Evolutionary conservation across 2,797 vertebrate genomes (phyloP).

Genomic region (Nannoperca australis): DNA sequence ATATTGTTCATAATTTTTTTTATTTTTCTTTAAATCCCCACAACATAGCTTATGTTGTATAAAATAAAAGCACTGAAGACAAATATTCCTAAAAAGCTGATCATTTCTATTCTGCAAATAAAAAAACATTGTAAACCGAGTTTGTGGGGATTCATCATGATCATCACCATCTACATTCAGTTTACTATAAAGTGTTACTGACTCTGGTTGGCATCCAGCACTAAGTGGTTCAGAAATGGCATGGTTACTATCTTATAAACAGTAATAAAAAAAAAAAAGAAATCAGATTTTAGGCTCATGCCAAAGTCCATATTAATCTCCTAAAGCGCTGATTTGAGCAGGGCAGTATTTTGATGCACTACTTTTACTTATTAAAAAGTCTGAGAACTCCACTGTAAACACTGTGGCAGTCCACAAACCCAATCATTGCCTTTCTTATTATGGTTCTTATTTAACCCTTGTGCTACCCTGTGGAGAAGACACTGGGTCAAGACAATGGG

Average conservation of each 20-base stretch:
- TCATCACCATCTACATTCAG: not conserved
- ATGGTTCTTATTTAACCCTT: too few relatives aligned
- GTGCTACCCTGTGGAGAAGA: too few relatives aligned
- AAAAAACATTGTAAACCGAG: not conserved
- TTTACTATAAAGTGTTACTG: not conserved
- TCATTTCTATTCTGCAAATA: slow-evolving; percentile 21
- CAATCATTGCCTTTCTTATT: too few relatives aligned
- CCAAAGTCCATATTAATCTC: not conserved
- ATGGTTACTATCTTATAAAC: not conserved
- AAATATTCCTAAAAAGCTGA: not conserved
- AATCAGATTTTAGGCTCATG: not conserved
- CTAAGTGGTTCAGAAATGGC: not conserved
- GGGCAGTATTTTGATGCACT: not conserved
- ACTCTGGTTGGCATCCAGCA: not conserved
- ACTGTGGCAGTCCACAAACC: not conserved
- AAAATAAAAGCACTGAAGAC: slow-evolving; percentile 7
- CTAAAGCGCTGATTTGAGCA: not conserved
- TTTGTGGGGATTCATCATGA: not conserved
- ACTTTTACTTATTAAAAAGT: not conserved
- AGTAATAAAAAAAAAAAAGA: not conserved
- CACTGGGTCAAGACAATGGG: too few relatives aligned
- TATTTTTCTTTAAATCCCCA: slow-evolving; percentile 15
- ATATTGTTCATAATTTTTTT: slow-evolving; percentile 18
- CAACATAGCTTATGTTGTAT: not conserved
- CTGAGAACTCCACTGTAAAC: not conserved